Conservation (phyloP, 2,888 invertebrate species). For the Tachina lurida region DNA sequence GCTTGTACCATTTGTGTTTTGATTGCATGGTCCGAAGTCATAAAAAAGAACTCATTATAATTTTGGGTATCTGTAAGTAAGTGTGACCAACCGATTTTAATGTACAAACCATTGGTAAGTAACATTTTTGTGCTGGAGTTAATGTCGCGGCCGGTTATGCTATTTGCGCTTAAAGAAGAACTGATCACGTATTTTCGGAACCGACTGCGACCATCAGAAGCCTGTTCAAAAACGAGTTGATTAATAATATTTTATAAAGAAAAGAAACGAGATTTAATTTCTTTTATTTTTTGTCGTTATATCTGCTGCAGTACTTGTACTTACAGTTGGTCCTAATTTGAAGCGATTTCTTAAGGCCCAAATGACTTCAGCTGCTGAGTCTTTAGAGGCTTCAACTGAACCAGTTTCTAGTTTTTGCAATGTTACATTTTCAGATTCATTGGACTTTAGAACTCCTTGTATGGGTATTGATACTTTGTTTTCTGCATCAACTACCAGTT, state of each 20-base stretch:
- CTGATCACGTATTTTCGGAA: constrained; percentile 85
- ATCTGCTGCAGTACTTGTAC: constrained; percentile 51
- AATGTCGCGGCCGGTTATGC: constrained; percentile 84
- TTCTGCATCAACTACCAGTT: constrained; percentile 67
- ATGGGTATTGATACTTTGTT: constrained; percentile 76
- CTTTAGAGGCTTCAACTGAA: constrained; percentile 76
- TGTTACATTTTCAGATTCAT: constrained; percentile 84
- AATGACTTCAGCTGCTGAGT: constrained; percentile 84
- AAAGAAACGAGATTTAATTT: constrained; percentile 17
- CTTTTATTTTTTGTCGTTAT: neutral
- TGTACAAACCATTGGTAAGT: constrained; percentile 90
- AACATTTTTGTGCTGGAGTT: constrained; percentile 85
- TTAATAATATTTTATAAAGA: neutral
- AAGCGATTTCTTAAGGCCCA: constrained; percentile 84
- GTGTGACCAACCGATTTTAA: constrained; percentile 90
- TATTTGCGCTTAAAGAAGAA: constrained; percentile 86
- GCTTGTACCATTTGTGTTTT: constrained; percentile 88
- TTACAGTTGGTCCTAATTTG: constrained; percentile 78
- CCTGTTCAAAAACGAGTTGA: constrained; percentile 71
- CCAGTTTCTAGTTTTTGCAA: constrained; percentile 83
- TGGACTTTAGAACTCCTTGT: constrained; percentile 83
- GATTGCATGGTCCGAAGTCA: constrained; percentile 85
- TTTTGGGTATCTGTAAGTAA: constrained; percentile 84
- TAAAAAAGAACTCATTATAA: constrained; percentile 86
- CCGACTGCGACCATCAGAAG: constrained; percentile 83